Conservation (phyloP, 2,113 vertebrate genomes). For the Pungitius pungitius region DNA sequence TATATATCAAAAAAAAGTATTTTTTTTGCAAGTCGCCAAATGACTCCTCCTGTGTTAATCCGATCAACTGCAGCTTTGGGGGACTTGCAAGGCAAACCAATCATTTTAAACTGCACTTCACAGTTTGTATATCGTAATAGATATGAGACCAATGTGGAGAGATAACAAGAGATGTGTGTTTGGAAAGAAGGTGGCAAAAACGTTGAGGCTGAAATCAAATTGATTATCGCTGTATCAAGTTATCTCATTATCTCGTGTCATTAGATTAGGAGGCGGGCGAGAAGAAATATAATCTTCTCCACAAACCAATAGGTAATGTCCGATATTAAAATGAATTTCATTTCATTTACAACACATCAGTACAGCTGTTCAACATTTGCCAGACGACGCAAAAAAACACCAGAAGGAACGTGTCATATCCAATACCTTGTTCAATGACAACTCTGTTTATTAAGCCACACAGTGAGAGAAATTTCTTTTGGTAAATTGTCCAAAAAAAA, state of each 20-base stretch:
- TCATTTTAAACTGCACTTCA: background rate
- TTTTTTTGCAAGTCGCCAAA: background rate
- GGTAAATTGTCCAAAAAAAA: background rate
- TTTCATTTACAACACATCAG: too few species aligned
- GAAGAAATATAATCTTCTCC: background rate
- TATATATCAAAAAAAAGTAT: background rate
- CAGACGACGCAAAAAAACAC: too few species aligned
- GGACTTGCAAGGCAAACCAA: background rate
- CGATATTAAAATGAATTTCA: too few species aligned
- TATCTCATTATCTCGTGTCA: background rate
- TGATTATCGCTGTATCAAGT: background rate
- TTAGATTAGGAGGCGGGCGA: background rate
- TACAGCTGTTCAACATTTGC: too few species aligned
- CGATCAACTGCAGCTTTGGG: background rate
- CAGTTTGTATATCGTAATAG: background rate
- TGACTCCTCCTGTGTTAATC: background rate
- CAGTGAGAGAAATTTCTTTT: background rate
- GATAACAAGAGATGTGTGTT: background rate
- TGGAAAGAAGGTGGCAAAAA: background rate
- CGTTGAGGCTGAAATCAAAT: background rate
- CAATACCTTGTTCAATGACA: background rate
- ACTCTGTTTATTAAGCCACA: conserved; percentile 3
- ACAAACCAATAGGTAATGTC: too few species aligned
- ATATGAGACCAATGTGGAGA: background rate
- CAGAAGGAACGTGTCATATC: background rate